Base-by-base conservation (phyloP, 2,797 vertebrate species). In the Anguilla pacifica region DNA sequence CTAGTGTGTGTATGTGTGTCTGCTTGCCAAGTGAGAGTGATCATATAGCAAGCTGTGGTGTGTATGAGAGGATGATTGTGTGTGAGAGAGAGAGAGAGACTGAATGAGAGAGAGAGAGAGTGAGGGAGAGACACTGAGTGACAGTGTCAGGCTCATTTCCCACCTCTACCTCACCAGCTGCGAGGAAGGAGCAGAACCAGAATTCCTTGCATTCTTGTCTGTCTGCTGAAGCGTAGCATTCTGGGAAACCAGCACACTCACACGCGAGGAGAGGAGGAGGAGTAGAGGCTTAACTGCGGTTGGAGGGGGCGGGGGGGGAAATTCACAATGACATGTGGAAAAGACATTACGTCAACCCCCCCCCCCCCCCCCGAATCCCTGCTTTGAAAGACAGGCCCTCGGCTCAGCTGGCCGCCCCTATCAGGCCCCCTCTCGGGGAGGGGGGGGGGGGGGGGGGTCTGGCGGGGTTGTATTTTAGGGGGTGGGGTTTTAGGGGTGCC, bases 141-240 rank as follows among this genome's bases (percentile, higher is more conserved):
- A 28, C 10, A 15, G 43, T 74, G 67, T 74, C 25, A 17, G 85
- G 39, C 3, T 61, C 19, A 67, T 15, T 83, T 53, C 51, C 51
- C 82, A 57, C 49, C n/a, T 4, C 82, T 55, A 57, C 51, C 82
- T 86, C 67, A 81, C 77, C 43, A 81, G 77, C 77, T 49, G 43
- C 49, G 77, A 90, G 90, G 82, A 85, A 39, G n/a, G 49, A 74
- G 83, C 53, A 79, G 87, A 70, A 84, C 72, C 85, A 88, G 91
- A 93, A 96, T 96, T 95, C 94, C 93, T 83, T 1, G 86, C 91
- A 96, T 96, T 95, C 93, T 92, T 70, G 92, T 93, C 93, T 93
- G 93, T 92, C 94, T 94, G 93, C 93, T 87, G 86, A 93, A 92
- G 90, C 84, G 57, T 91, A 91, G 86, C 89, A 89, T 88, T 92